A percentile compares a stretch with the other conserved stretches of the same genome.
phyloP scores from a whole-genome alignment of 2,113 vertebrate genomes.

The Rhinopomastus cyanomelas region DNA sequence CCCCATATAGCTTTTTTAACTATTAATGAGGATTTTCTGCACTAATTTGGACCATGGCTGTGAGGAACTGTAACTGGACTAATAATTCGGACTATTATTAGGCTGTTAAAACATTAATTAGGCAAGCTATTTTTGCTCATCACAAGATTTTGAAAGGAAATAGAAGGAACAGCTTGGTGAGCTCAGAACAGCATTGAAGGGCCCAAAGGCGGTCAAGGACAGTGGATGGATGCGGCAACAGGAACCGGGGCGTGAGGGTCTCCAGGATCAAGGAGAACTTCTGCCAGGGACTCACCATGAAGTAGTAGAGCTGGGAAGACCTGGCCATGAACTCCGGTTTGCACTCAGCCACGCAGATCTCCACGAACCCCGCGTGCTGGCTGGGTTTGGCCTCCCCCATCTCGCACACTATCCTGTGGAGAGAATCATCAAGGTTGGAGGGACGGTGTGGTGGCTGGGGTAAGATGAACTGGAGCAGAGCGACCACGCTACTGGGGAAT shows the following conservation, averaged over 20 bases:
- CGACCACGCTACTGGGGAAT: background rate
- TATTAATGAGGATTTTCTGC: constrained; percentile 54
- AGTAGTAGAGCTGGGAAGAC: constrained; percentile 94
- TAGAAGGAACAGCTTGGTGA: background rate
- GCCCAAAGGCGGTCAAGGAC: background rate
- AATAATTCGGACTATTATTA: constrained; percentile 56
- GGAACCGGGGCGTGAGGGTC: background rate
- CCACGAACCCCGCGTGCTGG: constrained; percentile 90
- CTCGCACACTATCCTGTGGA: constrained; percentile 94
- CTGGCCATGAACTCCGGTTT: constrained; percentile 90
- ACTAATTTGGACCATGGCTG: background rate
- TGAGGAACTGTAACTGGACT: background rate
- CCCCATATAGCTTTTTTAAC: background rate
- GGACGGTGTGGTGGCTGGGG: background rate
- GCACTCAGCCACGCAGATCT: constrained; percentile 93
- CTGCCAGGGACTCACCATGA: constrained; percentile 85
- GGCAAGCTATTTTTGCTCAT: constrained; percentile 29
- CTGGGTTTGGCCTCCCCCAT: constrained; percentile 95
- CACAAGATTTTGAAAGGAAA: constrained; percentile 1
- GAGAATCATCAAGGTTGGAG: background rate
- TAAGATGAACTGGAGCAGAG: background rate
- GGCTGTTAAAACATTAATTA: constrained; percentile 62
- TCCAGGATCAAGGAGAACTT: background rate
- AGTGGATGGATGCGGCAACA: background rate
- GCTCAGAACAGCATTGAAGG: background rate